These are phyloP conservation scores for Emys orbicularis DNA, from an alignment of 2,797 vertebrate genomes.

Conservation along the genomic window DNA sequence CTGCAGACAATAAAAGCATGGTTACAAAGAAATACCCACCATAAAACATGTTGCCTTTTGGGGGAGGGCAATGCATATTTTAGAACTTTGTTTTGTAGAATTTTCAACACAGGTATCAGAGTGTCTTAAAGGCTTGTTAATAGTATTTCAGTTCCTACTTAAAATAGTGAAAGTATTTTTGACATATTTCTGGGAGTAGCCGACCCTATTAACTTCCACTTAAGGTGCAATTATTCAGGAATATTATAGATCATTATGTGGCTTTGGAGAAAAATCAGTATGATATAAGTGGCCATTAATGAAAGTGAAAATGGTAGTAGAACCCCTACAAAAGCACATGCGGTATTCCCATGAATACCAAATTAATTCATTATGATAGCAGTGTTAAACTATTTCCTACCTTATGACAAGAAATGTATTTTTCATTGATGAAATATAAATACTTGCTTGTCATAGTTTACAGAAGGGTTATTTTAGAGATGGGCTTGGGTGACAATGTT, in stretches of 20 bases:
- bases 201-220: constrained; percentile 74
- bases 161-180: constrained; percentile 74
- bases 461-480: constrained; percentile 5
- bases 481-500: neutral
- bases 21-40: constrained; percentile 19
- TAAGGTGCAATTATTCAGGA: constrained; percentile 77
- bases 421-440: constrained; percentile 46
- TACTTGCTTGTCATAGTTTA: neutral
- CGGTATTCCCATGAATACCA: constrained; percentile 68
- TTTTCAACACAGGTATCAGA: constrained; percentile 14
- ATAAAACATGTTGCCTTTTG: constrained; percentile 28
- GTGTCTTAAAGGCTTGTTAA: neutral
- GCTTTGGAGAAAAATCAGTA: constrained; percentile 79
- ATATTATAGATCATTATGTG: constrained; percentile 74
- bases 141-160: constrained; percentile 52
- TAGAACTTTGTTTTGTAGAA: constrained; percentile 35
- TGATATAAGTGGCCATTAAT: constrained; percentile 76
- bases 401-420: constrained; percentile 53
- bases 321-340: constrained; percentile 70
- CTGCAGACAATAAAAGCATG: neutral
- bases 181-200: constrained; percentile 73
- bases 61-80: neutral
- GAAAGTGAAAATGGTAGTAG: constrained; percentile 71
- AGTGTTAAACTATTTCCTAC: constrained; percentile 57
- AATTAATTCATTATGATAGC: constrained; percentile 69